Evolutionary conservation across 2,888 invertebrate genomes (phyloP).

Genomic region (Pecten maximus): DNA sequence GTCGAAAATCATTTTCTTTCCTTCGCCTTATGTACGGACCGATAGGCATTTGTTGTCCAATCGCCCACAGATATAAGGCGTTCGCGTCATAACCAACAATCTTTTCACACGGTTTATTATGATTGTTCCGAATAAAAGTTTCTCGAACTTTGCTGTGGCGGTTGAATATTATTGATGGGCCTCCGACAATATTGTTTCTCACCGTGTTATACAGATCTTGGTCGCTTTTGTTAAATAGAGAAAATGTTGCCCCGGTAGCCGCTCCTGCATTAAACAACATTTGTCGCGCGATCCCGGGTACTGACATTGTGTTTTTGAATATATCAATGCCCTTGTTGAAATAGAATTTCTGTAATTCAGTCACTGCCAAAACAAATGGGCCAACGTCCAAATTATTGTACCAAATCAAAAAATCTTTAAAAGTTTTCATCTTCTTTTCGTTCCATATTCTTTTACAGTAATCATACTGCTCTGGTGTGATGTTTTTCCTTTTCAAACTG

Average conservation of each 20-base stretch:
- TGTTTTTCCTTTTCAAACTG: no score
- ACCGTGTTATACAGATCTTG: slow-evolving; percentile 52
- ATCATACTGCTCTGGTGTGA: no score
- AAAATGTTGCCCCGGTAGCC: slow-evolving; percentile 49
- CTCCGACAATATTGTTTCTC: neutral
- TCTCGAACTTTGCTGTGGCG: no score
- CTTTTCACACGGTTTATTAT: no score
- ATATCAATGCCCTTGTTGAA: slow-evolving; percentile 56
- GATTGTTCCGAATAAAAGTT: no score
- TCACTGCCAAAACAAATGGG: slow-evolving; percentile 58
- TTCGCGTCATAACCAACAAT: neutral
- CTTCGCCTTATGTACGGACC: neutral
- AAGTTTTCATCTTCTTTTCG: slow-evolving; percentile 48
- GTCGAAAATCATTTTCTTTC: neutral
- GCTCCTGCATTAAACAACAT: slow-evolving; percentile 52
- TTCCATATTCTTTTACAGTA: slow-evolving; percentile 45
- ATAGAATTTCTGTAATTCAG: slow-evolving; percentile 53
- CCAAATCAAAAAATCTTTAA: slow-evolving; percentile 59
- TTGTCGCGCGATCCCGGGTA: slow-evolving; percentile 56
- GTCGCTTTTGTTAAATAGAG: slow-evolving; percentile 55
- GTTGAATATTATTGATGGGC: no score
- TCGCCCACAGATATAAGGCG: neutral
- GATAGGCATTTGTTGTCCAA: neutral
- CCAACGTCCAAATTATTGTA: slow-evolving; percentile 61
- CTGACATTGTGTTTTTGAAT: slow-evolving; percentile 55